Evolutionary conservation across 2,888 invertebrate genomes (phyloP), one percentile per base, ranked within the genome.

Genomic region (Agrotis segetum): DNA sequence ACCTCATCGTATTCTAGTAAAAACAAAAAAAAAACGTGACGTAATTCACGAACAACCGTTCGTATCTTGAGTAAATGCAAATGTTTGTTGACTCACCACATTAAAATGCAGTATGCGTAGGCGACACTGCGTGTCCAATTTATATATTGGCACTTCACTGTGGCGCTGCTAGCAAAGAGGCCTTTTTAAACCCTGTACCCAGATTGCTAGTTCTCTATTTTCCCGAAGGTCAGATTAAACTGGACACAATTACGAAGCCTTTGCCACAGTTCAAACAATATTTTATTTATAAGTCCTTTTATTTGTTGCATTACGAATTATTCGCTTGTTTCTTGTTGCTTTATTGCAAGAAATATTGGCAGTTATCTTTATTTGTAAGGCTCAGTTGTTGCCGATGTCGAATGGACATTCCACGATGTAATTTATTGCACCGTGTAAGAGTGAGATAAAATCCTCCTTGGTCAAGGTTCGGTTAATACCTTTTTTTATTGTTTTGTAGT

Each of bases 21-120:
- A 64, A 67, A 21, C 47, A 77, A 78, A 67, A 80, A 69, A 56
- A 0, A 74, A 44, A 9, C 16, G 19, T 79, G 67, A 81, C 73
- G 78, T 77, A 77, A 77, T 67, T 13, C 47, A 63, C 58, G 49
- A 66, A 72, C 82, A 9, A 47, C 11, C 55, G 3, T 24, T 40
- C 24, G 40, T 49, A 59, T 77, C 59, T 82, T 69, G 68, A 69
- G 79, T 77, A 79, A 79, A 88, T 88, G 81, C 77, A 82, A 87
- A 88, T 83, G 56, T 17, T 59, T 75, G 71, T 77, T 88, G 88
- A 88, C 85, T 88, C 88, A 88, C 52, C n/a, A 50, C 59, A 77
- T 88, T 82, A 83, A 70, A 66, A 84, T 83, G 75, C 74, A 0
- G 68, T 1, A 34, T 59, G 79, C 82, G 79, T 79, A 66, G 79